Evolutionary conservation across 2,888 invertebrate species (phyloP), one percentile per base, ranked within the genome.

Genomic region (Entomobrya multifasciata): DNA sequence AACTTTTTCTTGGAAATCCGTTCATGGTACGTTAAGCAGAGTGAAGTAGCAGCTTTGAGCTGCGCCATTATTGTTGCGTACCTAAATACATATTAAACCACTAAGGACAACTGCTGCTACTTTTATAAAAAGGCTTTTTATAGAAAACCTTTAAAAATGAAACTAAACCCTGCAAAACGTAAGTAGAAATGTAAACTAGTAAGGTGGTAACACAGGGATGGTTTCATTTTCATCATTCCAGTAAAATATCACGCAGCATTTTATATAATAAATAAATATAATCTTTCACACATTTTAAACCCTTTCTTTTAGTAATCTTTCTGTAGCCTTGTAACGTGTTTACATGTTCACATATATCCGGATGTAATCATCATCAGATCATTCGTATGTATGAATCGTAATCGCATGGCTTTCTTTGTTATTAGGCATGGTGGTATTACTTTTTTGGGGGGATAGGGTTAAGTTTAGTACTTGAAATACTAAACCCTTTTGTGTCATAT

Each of bases 11-110:
- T 60, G 36, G n/a, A 44, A 60, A 17, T 8, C 41, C 57, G 11
- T 82, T 82, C 74, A 74, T 62, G 82, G 15, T 74, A 72, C 60
- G 57, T 62, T 82, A 60, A 74, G 22, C 82, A 76, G 17, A 8
- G 36, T 36, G 8, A 36, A 17, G 30, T 36, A 22, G 11, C 13
- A 60, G 60, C n/a, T n/a, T n/a, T n/a, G n/a, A n/a, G n/a, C n/a
- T n/a, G n/a, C n/a, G n/a, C n/a, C n/a, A n/a, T n/a, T n/a, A n/a
- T n/a, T n/a, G n/a, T n/a, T n/a, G n/a, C n/a, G n/a, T n/a, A n/a
- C n/a, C n/a, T n/a, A n/a, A n/a, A n/a, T n/a, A n/a, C n/a, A n/a
- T n/a, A n/a, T n/a, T n/a, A n/a, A n/a, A n/a, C n/a, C n/a, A n/a
- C n/a, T n/a, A 6, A 5, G 55, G 8, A 55, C 6, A 15, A 55